Evolutionary conservation across 2,797 vertebrate species (phyloP).

Genomic region (Streptopelia turtur): DNA sequence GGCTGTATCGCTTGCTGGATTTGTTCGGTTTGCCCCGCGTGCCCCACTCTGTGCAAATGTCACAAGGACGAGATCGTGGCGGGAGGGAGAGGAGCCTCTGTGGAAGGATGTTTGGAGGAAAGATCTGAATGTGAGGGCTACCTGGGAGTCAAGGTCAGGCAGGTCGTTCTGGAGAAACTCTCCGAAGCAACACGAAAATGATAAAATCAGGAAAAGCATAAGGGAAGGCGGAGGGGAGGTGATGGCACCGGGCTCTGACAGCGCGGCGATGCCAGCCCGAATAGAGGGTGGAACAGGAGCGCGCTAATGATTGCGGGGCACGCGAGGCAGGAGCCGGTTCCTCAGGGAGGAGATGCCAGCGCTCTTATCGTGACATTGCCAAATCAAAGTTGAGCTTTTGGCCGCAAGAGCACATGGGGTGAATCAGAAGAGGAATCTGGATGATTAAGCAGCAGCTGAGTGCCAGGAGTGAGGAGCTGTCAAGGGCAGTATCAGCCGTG

Average conservation of each 20-base stretch:
- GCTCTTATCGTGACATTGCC: slow-evolving; percentile 11
- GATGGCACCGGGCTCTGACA: accelerated
- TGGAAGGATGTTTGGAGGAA: background rate
- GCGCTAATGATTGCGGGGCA: background rate
- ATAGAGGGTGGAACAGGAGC: background rate
- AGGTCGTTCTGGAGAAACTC: background rate
- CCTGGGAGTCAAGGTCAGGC: slow-evolving; percentile 6
- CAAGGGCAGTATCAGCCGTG: background rate
- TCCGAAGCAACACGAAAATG: background rate
- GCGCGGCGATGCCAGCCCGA: accelerated
- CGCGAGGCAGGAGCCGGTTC: background rate
- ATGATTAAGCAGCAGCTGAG: slow-evolving; percentile 54
- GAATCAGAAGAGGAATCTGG: slow-evolving; percentile 22
- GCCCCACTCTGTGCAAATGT: background rate
- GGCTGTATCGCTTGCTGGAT: background rate
- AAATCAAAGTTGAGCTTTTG: slow-evolving; percentile 14
- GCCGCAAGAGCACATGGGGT: background rate
- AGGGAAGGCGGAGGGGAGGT: background rate
- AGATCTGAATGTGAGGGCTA: background rate
- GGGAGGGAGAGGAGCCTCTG: background rate
- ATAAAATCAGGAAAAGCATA: background rate
- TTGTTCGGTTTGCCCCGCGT: background rate
- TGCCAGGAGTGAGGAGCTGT: slow-evolving; percentile 54
- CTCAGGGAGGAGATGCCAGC: background rate
- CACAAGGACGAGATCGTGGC: background rate